These are phyloP conservation scores for Monoplex corrugatus DNA, from an alignment of 2,888 invertebrate species.

Conservation along the genomic window DNA sequence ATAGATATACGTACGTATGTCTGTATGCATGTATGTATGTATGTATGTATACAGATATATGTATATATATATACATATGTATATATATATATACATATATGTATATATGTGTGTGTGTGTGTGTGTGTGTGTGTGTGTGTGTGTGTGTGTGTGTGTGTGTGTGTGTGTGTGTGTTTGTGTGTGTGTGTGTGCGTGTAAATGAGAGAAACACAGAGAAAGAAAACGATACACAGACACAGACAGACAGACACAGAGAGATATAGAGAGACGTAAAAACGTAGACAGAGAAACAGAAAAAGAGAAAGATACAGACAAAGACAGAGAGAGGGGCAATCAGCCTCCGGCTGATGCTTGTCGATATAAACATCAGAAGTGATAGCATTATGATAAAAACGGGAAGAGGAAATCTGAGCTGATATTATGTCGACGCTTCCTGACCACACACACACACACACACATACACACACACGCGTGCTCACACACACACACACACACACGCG, in stretches of 20 bases:
- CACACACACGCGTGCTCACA: too few relatives aligned
- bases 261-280: background rate
- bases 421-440: too few relatives aligned
- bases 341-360: too few relatives aligned
- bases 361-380: too few relatives aligned
- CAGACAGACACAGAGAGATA: background rate
- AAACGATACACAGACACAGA: background rate
- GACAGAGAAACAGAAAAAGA: background rate
- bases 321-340: background rate
- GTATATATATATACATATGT: background rate
- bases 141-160: background rate
- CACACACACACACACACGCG: too few relatives aligned
- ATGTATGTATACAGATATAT: background rate
- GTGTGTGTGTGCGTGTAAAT: background rate
- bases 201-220: background rate
- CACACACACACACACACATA: too few relatives aligned
- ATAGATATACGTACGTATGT: background rate
- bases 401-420: too few relatives aligned
- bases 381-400: too few relatives aligned
- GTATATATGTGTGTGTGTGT: background rate
- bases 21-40: background rate
- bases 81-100: background rate
- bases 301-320: background rate
- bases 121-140: slow-evolving; percentile 1
- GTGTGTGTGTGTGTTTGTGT: background rate